Evolutionary conservation across 2,797 vertebrate genomes (phyloP).

Genomic region (Cyprinodon diabolis): DNA sequence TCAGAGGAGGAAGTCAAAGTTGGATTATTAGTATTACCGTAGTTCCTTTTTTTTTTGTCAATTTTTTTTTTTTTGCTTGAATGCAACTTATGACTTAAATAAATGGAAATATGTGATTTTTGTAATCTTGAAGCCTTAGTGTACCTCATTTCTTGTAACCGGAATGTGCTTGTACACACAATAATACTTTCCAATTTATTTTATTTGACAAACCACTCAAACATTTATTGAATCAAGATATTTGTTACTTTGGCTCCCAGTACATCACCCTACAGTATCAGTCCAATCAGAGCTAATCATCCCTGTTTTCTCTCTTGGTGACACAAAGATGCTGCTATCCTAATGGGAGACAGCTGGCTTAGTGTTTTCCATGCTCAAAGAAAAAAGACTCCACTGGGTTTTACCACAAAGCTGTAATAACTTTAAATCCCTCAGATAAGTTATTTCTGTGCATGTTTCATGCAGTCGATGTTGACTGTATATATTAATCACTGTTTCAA

Average conservation of each 20-base stretch:
- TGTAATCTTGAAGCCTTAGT: background rate
- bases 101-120: background rate
- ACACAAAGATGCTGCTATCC: conserved; percentile 79
- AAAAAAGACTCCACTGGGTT: conserved; percentile 58
- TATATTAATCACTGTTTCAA: conserved; percentile 70
- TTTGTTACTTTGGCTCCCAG: conserved; percentile 64
- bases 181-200: background rate
- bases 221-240: background rate
- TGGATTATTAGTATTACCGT: background rate
- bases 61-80: background rate
- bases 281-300: conserved; percentile 83
- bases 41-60: background rate
- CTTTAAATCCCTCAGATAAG: conserved; percentile 76
- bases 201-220: background rate
- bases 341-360: conserved; percentile 85
- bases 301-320: conserved; percentile 81
- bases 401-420: conserved; percentile 69
- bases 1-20: no score
- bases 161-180: background rate
- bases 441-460: conserved; percentile 60
- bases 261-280: conserved; percentile 70
- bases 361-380: conserved; percentile 56
- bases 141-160: background rate
- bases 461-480: conserved; percentile 57
- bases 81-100: background rate